These are phyloP conservation scores for Hyperopisus bebe DNA, from an alignment of 2,113 vertebrate genomes.

Conservation along the genomic window DNA sequence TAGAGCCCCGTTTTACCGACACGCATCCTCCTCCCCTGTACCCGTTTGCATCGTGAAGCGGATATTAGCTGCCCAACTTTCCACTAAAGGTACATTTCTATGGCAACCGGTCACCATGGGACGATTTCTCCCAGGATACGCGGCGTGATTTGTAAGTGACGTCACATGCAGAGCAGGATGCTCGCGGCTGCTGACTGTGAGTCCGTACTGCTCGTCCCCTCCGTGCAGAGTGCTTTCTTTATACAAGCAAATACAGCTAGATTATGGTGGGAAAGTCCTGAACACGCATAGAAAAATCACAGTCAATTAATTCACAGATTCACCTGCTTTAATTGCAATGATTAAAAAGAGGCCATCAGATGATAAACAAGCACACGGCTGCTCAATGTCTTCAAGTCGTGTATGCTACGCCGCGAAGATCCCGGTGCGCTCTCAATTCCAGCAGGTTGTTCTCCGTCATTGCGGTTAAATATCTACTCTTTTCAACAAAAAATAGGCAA, in stretches of 20 bases:
- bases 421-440: not conserved
- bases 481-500: not conserved
- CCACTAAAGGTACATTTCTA: conserved; percentile 77
- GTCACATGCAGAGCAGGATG: conserved; percentile 47
- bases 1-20: conserved; percentile 20
- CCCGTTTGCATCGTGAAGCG: not conserved
- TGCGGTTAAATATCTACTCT: not conserved
- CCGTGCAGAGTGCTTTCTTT: no score
- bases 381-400: not conserved
- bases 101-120: conserved; percentile 84
- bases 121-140: conserved; percentile 71
- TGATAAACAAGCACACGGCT: not conserved
- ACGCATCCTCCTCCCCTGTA: conserved; percentile 14
- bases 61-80: conserved; percentile 32
- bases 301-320: not conserved
- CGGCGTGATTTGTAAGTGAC: conserved; percentile 61
- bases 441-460: not conserved
- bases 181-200: conserved; percentile 26
- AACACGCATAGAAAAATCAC: not conserved
- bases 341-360: not conserved
- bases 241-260: not conserved
- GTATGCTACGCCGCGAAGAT: not conserved
- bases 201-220: conserved; percentile 3
- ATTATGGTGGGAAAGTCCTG: not conserved
- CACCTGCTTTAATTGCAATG: not conserved